Evolutionary conservation across 2,113 vertebrate genomes (phyloP).

Genomic region (Paracyprichromis sp.): DNA sequence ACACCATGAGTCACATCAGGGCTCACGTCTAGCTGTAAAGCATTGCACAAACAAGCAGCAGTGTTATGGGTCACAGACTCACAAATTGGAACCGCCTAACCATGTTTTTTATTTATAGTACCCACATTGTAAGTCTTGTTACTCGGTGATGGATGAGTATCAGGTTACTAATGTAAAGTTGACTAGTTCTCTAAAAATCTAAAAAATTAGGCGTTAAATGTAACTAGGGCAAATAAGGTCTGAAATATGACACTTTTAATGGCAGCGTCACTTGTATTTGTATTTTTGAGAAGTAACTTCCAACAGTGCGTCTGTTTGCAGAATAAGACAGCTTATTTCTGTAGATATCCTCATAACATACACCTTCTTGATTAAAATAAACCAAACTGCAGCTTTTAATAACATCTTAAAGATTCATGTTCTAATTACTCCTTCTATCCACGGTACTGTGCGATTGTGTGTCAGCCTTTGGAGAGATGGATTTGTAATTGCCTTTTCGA

Average conservation of each 20-base stretch:
- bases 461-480: not conserved
- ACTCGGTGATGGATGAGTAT: not conserved
- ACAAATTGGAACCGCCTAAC: slow-evolving; percentile 16
- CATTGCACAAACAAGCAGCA: not conserved
- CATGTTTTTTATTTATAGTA: not conserved
- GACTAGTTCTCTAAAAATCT: not conserved
- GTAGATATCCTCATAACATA: not conserved
- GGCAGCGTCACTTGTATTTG: not conserved
- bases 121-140: not conserved
- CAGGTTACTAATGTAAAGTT: slow-evolving; percentile 13
- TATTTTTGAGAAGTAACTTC: not conserved
- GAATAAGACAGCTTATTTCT: not conserved
- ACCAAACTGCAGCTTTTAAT: not conserved
- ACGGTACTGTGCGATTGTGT: not conserved
- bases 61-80: slow-evolving; percentile 3
- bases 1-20: slow-evolving; percentile 37
- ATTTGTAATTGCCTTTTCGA: slow-evolving; percentile 18
- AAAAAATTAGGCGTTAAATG: not conserved
- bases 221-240: not conserved
- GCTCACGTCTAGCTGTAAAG: not conserved
- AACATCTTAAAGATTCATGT: not conserved
- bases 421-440: not conserved
- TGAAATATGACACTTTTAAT: not conserved
- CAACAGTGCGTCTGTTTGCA: not conserved
- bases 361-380: not conserved